Conservation (phyloP, 2,888 invertebrate genomes). For the Electrophaes corylata region DNA sequence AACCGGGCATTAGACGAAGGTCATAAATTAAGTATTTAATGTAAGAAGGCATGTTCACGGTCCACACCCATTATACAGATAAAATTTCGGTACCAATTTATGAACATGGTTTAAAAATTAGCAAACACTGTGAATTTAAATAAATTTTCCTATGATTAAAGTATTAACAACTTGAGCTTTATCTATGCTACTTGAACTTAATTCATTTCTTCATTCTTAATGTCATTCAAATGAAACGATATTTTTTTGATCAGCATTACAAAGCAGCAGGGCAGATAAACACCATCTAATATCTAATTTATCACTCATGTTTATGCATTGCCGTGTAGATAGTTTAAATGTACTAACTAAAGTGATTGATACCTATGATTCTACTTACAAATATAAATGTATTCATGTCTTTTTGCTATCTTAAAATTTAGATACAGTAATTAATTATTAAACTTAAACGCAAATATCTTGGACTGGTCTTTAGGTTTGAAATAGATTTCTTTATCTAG, state of each 20-base stretch:
- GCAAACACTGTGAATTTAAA: conserved; percentile 30
- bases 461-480: conserved; percentile 74
- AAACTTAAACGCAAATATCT: conserved; percentile 61
- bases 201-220: conserved; percentile 2
- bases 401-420: conserved; percentile 57
- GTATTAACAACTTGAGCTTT: conserved; percentile 76
- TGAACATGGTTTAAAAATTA: conserved; percentile 27
- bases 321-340: conserved; percentile 55
- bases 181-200: conserved; percentile 53
- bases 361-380: conserved; percentile 47
- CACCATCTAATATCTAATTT: conserved; percentile 44
- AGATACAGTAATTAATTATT: conserved; percentile 47
- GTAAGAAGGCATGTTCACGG: conserved; percentile 77
- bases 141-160: conserved; percentile 44
- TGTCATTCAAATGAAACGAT: conserved; percentile 30
- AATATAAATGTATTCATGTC: conserved; percentile 65
- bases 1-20: conserved; percentile 37
- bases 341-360: conserved; percentile 57
- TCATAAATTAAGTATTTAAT: conserved; percentile 50
- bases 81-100: conserved; percentile 20
- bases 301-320: conserved; percentile 60
- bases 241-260: conserved; percentile 38
- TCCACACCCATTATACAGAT: conserved; percentile 31
- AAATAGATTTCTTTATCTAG: conserved; percentile 69
- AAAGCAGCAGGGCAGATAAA: conserved; percentile 47